phyloP scores from a whole-genome alignment of 1,140 invertebrate genomes.

The Phymorhynchus buccinoides region DNA sequence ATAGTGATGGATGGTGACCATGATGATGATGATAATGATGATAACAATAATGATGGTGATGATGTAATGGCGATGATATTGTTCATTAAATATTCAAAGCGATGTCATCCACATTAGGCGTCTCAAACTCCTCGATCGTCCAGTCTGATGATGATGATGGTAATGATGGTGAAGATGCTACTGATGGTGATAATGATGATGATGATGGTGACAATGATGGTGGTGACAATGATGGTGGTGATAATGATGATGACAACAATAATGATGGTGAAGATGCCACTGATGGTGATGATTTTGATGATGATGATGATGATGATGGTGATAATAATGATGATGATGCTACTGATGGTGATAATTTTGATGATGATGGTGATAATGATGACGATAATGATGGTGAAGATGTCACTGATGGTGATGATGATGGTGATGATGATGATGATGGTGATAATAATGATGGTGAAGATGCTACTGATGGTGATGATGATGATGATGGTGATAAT shows the following conservation, averaged over 20 bases:
- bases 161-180: not conserved
- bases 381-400: too few relatives aligned
- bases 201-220: not conserved
- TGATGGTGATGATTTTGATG: too few relatives aligned
- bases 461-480: not conserved
- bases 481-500: not conserved
- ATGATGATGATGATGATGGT: not conserved
- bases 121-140: too few relatives aligned
- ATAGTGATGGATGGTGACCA: too few relatives aligned
- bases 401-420: not conserved
- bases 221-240: too few relatives aligned
- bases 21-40: too few relatives aligned
- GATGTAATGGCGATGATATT: not conserved
- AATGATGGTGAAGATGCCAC: too few relatives aligned
- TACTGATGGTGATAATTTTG: too few relatives aligned
- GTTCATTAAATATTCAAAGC: too few relatives aligned
- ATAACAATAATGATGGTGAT: not conserved
- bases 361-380: not conserved
- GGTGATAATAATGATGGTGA: not conserved
- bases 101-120: too few relatives aligned
- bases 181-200: not conserved
- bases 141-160: too few relatives aligned
- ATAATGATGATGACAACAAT: too few relatives aligned
- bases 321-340: not conserved
- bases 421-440: not conserved